Evolutionary conservation across 2,113 vertebrate genomes (phyloP).

Genomic region (Eublepharis macularius): DNA sequence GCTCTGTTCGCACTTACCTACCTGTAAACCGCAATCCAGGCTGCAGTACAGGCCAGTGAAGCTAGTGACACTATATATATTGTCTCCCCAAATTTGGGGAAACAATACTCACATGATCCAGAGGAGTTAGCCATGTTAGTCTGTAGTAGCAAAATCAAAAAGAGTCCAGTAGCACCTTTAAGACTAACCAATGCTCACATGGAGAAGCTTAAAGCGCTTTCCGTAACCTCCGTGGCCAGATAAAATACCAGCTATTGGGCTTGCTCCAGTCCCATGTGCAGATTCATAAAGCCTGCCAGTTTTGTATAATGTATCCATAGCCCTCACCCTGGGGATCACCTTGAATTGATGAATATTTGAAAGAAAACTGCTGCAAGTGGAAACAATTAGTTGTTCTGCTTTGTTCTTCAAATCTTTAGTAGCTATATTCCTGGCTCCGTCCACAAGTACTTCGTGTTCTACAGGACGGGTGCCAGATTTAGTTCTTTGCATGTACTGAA

Average conservation of each 20-base stretch:
- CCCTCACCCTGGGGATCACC: slow-evolving; percentile 53
- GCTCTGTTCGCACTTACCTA: not conserved
- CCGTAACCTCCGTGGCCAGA: slow-evolving; percentile 44
- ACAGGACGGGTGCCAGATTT: slow-evolving; percentile 55
- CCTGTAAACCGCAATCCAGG: not conserved
- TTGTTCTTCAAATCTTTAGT: slow-evolving; percentile 66
- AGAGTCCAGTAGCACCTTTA: too few species aligned
- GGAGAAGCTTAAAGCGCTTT: slow-evolving; percentile 25
- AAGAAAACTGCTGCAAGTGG: slow-evolving; percentile 23
- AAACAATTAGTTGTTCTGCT: slow-evolving; percentile 51
- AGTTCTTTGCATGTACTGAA: slow-evolving; percentile 65
- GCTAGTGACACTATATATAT: not conserved
- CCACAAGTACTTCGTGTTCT: slow-evolving; percentile 65
- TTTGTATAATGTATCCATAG: slow-evolving; percentile 39
- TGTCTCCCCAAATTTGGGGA: not conserved
- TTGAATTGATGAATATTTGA: slow-evolving; percentile 57
- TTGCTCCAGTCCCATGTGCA: slow-evolving; percentile 18
- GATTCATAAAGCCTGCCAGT: slow-evolving; percentile 31
- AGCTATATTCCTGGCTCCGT: slow-evolving; percentile 58
- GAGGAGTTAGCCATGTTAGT: too few species aligned
- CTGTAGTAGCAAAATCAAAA: too few species aligned
- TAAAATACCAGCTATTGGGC: slow-evolving; percentile 30
- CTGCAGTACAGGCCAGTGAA: too few species aligned
- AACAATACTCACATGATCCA: too few species aligned
- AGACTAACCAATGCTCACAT: not conserved